Conservation (phyloP, 2,797 vertebrate species). For the Arrhamphus sclerolepis region DNA sequence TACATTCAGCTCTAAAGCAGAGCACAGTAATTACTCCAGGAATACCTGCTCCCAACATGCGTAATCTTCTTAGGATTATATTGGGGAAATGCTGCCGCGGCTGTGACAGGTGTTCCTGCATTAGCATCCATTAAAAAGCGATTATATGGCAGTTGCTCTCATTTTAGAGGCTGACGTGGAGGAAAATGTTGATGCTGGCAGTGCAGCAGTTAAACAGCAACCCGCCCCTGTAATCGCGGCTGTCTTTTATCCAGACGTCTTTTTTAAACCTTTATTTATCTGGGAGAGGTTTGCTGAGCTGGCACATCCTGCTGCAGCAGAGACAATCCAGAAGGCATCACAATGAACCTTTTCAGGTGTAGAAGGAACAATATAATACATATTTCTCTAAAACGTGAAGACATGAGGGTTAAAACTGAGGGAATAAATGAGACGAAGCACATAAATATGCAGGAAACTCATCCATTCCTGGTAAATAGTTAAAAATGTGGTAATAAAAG, state of each 20-base stretch:
- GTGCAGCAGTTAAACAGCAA: constrained; percentile 29
- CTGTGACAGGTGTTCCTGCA: constrained; percentile 93
- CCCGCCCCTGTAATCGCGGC: constrained; percentile 33
- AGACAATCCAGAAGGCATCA: no score
- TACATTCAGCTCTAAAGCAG: constrained; percentile 73
- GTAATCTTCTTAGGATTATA: constrained; percentile 93
- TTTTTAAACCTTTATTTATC: constrained; percentile 63
- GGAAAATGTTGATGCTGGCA: constrained; percentile 60
- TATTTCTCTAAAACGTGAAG: no score
- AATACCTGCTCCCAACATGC: constrained; percentile 95
- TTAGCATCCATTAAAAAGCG: constrained; percentile 83
- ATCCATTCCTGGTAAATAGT: no score
- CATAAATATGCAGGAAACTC: no score
- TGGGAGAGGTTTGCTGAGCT: constrained; percentile 50
- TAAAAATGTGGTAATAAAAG: constrained; percentile 6
- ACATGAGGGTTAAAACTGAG: no score
- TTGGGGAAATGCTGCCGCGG: constrained; percentile 84
- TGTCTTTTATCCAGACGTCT: constrained; percentile 54
- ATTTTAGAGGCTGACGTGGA: constrained; percentile 58
- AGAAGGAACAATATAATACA: no score
- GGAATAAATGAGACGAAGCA: no score
- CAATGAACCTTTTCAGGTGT: no score
- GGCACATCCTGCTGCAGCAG: constrained; percentile 29
- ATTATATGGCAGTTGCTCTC: constrained; percentile 76
- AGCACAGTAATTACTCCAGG: constrained; percentile 57